A percentile compares a stretch with the other conserved stretches of the same genome.
Conservation (phyloP, 2,113 vertebrate genomes). For the Cygnus buccinator region DNA sequence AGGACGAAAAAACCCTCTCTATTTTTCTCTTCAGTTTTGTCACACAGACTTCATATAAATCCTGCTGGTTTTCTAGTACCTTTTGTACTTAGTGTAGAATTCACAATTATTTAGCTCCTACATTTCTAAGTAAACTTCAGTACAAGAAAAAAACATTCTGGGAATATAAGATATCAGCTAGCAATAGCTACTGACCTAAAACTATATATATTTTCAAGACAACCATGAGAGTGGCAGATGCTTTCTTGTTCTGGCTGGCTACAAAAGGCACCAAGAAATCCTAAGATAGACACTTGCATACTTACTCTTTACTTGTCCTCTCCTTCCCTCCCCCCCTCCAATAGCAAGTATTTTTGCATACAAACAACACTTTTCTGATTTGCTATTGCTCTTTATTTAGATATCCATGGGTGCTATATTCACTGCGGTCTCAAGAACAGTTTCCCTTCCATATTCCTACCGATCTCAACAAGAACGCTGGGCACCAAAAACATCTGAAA, state of each 20-base stretch:
- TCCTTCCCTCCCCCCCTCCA: too few relatives aligned
- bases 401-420: background rate
- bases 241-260: conserved; percentile 36
- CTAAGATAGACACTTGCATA: background rate
- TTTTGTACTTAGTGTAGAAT: background rate
- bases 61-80: background rate
- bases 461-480: background rate
- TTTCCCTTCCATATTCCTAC: background rate
- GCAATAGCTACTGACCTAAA: conserved; percentile 31
- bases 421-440: background rate
- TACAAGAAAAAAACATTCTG: background rate
- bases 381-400: background rate
- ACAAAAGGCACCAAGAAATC: conserved; percentile 25
- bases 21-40: background rate
- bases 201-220: conserved; percentile 32
- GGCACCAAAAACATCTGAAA: background rate
- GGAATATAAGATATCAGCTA: conserved; percentile 35
- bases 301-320: background rate
- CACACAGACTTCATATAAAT: background rate
- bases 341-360: background rate
- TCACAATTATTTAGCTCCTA: background rate
- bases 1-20: background rate
- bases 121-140: conserved; percentile 2
- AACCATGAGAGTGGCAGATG: conserved; percentile 28
- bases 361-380: background rate